Conservation (phyloP, 2,797 vertebrate species). For the Morus bassanus region DNA sequence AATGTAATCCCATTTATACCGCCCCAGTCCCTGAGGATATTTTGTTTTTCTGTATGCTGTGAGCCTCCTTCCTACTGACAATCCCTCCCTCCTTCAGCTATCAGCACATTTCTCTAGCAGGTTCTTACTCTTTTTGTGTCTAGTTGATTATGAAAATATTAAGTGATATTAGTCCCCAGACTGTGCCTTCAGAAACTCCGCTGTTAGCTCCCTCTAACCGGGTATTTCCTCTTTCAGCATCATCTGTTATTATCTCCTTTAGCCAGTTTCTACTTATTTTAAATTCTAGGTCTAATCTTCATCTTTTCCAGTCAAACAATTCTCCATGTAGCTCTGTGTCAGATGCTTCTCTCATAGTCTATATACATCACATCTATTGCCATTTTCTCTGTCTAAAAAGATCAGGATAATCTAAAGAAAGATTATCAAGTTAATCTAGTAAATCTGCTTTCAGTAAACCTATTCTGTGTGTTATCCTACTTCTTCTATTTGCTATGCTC, state of each 20-base stretch:
- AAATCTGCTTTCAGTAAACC: slow-evolving; percentile 62
- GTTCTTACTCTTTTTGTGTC: slow-evolving; percentile 9
- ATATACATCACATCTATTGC: slow-evolving; percentile 19
- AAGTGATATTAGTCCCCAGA: slow-evolving; percentile 13
- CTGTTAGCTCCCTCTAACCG: slow-evolving; percentile 4
- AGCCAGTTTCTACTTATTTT: slow-evolving; percentile 34
- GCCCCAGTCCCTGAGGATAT: not conserved
- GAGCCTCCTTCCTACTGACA: slow-evolving; percentile 17
- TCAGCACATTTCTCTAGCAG: slow-evolving; percentile 29
- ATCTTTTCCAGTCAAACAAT: slow-evolving; percentile 30
- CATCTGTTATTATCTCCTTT: slow-evolving; percentile 36
- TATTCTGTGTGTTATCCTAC: slow-evolving; percentile 57
- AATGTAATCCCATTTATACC: slow-evolving; percentile 35
- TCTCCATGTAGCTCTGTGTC: slow-evolving; percentile 12
- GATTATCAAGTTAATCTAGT: slow-evolving; percentile 62
- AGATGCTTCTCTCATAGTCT: slow-evolving; percentile 6
- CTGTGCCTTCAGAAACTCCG: slow-evolving; percentile 15
- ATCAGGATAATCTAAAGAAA: slow-evolving; percentile 60
- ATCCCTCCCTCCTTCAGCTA: not conserved
- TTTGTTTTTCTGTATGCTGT: not conserved
- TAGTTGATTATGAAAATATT: slow-evolving; percentile 56
- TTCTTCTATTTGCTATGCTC: slow-evolving; percentile 39
- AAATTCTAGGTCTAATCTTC: slow-evolving; percentile 37
- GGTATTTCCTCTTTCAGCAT: slow-evolving; percentile 20
- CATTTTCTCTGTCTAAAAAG: slow-evolving; percentile 29